These are phyloP conservation scores for Telenomus remus DNA, from an alignment of 1,140 invertebrate genomes.

Conservation along the genomic window DNA sequence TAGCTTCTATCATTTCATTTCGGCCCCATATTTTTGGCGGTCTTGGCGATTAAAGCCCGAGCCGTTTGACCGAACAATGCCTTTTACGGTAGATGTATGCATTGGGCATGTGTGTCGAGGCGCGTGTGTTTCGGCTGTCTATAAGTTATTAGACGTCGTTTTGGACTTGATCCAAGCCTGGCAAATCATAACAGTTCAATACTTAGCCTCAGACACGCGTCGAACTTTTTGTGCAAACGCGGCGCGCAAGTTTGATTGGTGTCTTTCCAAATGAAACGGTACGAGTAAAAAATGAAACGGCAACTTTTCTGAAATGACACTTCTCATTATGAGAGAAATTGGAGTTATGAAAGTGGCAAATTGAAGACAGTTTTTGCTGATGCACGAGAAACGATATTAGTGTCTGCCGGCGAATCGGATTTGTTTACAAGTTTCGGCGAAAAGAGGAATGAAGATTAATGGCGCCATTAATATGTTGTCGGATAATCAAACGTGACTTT, in stretches of 20 bases:
- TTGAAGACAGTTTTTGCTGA: conserved; percentile 16
- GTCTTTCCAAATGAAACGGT: conserved; percentile 31
- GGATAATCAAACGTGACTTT: conserved; percentile 14
- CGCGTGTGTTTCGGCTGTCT: conserved; percentile 45
- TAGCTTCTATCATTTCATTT: conserved; percentile 59
- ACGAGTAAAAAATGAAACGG: conserved; percentile 5
- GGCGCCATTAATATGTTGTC: conserved; percentile 12
- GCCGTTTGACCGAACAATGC: conserved; percentile 56
- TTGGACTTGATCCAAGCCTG: conserved; percentile 62
- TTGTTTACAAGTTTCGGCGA: conserved; percentile 14
- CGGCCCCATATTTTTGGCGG: conserved; percentile 62
- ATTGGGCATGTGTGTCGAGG: conserved; percentile 51
- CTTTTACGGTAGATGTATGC: conserved; percentile 45
- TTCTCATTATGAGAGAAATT: conserved; percentile 11
- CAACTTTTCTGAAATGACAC: conserved; percentile 1
- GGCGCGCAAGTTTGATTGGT: conserved; percentile 14
- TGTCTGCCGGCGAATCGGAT: conserved; percentile 1
- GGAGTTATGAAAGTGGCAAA: conserved; percentile 8
- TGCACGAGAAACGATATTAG: conserved; percentile 1
- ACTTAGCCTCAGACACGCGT: conserved; percentile 24
- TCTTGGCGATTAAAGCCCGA: conserved; percentile 61
- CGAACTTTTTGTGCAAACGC: conserved; percentile 6
- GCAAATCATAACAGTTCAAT: conserved; percentile 61
- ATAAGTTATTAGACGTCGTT: conserved; percentile 59
- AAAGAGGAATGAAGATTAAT: conserved; percentile 13